Percentiles rank a stretch among this genome's conserved stretches.
phyloP scores from a whole-genome alignment of 1,140 invertebrate genomes.

The Drosophila suzukii region DNA sequence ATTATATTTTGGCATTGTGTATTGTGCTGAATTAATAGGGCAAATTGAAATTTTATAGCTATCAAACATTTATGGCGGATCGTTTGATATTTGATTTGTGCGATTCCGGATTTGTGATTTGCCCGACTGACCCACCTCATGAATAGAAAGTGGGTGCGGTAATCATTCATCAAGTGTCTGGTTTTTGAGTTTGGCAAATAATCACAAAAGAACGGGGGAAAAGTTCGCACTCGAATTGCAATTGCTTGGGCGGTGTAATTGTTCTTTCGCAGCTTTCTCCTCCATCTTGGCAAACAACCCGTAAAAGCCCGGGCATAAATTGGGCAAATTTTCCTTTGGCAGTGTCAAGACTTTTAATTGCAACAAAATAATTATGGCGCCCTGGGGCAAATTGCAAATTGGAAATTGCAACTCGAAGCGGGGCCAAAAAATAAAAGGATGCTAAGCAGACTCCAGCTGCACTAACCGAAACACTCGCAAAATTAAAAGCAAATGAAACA shows the following conservation, averaged over 20 bases:
- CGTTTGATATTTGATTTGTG: slow-evolving; percentile 58
- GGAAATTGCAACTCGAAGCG: slow-evolving; percentile 52
- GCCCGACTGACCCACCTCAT: slow-evolving; percentile 3
- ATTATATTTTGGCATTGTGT: slow-evolving; percentile 63
- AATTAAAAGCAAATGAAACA: slow-evolving; percentile 80
- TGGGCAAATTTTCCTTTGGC: slow-evolving; percentile 38
- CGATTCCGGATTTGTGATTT: slow-evolving; percentile 10
- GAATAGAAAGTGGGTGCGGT: neutral
- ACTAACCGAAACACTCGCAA: slow-evolving; percentile 61
- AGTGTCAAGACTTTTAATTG: slow-evolving; percentile 81
- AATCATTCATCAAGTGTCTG: slow-evolving; percentile 31
- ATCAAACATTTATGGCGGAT: slow-evolving; percentile 54
- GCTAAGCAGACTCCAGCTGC: slow-evolving; percentile 64
- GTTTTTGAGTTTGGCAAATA: slow-evolving; percentile 3
- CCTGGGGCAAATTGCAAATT: slow-evolving; percentile 71
- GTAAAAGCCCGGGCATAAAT: slow-evolving; percentile 26
- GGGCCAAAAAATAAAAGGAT: slow-evolving; percentile 40
- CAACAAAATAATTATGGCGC: slow-evolving; percentile 82
- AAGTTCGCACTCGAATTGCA: slow-evolving; percentile 9
- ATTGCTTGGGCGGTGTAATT: slow-evolving; percentile 9
- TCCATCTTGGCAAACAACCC: slow-evolving; percentile 28
- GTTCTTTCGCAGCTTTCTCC: neutral
- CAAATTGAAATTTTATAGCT: slow-evolving; percentile 78
- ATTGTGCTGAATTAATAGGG: slow-evolving; percentile 70
- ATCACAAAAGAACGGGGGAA: neutral